A percentile compares a stretch with the other conserved stretches of the same genome.
phyloP scores from a whole-genome alignment of 1,140 invertebrate genomes.

The Acyrthosiphon pisum region DNA sequence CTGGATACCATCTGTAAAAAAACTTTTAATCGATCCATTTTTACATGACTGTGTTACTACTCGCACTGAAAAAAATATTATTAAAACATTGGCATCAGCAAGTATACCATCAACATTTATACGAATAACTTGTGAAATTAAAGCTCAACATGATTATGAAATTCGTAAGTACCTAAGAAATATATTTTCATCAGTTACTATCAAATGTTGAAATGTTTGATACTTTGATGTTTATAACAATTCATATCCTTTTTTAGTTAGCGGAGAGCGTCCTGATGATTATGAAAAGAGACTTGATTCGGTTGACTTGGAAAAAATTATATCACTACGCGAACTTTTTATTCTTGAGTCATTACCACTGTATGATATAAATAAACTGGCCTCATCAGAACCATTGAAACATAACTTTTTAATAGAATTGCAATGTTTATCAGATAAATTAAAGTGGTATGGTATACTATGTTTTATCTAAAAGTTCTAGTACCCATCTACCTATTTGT shows the following conservation, averaged over 20 bases:
- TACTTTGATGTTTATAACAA: neutral
- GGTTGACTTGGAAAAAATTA: slow-evolving; percentile 40
- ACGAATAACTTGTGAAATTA: slow-evolving; percentile 27
- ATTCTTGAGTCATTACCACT: neutral
- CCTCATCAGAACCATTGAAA: slow-evolving; percentile 40
- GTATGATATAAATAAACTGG: neutral
- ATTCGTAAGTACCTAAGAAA: neutral
- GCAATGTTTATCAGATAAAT: slow-evolving; percentile 19
- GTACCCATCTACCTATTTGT: neutral
- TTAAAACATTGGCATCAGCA: neutral
- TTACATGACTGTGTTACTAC: neutral
- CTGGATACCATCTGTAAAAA: slow-evolving; percentile 24
- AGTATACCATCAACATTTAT: slow-evolving; percentile 22
- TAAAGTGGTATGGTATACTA: slow-evolving; percentile 28
- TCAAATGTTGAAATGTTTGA: neutral
- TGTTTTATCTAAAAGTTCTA: neutral
- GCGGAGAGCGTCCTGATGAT: slow-evolving; percentile 9
- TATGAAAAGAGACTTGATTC: neutral
- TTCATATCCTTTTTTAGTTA: neutral
- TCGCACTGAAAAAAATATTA: neutral
- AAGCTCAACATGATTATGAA: slow-evolving; percentile 35
- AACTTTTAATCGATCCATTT: slow-evolving; percentile 42
- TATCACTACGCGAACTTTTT: slow-evolving; percentile 38
- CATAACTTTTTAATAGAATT: slow-evolving; percentile 31
- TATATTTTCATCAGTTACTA: neutral